Conservation (phyloP, 2,113 vertebrate genomes). For the Tor tambroides region DNA sequence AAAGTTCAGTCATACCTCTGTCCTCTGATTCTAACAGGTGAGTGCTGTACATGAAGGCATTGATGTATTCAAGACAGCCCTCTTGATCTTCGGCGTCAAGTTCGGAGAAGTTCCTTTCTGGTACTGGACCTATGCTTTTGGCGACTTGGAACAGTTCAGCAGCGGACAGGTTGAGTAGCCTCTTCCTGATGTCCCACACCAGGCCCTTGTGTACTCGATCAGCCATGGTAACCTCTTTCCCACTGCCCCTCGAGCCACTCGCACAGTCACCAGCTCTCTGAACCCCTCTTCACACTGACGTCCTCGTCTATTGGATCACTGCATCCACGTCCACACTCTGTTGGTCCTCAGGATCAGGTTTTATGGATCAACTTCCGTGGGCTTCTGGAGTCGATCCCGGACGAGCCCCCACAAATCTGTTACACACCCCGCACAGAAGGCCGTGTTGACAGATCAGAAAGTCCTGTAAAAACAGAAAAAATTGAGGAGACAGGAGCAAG, state of each 20-base stretch:
- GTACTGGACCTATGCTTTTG: not conserved
- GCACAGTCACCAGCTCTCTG: not conserved
- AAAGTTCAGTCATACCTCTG: not conserved
- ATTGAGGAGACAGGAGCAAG: too few species aligned
- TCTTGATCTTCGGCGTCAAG: constrained; percentile 16
- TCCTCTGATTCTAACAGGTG: not conserved
- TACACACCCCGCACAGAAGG: too few species aligned
- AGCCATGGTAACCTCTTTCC: not conserved
- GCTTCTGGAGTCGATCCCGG: not conserved
- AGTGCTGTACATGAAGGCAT: not conserved
- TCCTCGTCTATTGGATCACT: not conserved
- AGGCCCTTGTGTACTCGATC: constrained; percentile 17
- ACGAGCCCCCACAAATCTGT: not conserved
- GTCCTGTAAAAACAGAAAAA: too few species aligned
- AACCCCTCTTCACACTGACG: not conserved
- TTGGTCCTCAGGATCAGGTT: constrained; percentile 12
- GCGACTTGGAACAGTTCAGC: constrained; percentile 40
- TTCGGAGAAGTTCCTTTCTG: constrained; percentile 9
- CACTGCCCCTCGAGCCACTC: not conserved
- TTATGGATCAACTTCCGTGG: not conserved
- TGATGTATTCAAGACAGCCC: constrained; percentile 21
- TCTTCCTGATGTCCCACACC: constrained; percentile 48
- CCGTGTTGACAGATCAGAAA: too few species aligned
- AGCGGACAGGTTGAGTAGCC: constrained; percentile 19
- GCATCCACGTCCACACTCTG: not conserved